Evolutionary conservation across 2,888 invertebrate genomes (phyloP).

Genomic region (Aelia acuminata): DNA sequence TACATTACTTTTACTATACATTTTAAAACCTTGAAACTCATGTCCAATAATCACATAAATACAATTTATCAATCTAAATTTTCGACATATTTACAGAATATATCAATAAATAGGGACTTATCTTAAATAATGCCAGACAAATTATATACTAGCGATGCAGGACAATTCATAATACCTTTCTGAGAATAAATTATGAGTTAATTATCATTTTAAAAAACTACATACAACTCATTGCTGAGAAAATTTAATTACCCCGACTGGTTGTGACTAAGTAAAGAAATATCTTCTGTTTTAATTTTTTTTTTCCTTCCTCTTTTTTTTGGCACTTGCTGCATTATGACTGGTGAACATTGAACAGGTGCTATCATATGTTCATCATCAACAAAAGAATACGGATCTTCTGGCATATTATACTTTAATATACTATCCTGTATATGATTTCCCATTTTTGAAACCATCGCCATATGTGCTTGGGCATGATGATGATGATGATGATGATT

Average conservation of each 20-base stretch:
- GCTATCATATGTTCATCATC: conserved; percentile 75
- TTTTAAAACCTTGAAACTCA: too few relatives aligned
- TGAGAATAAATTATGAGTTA: too few relatives aligned
- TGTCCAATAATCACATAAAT: too few relatives aligned
- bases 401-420: conserved; percentile 66
- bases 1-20: too few relatives aligned
- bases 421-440: conserved; percentile 62
- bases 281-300: conserved; percentile 75
- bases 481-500: conserved; percentile 66
- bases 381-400: conserved; percentile 88
- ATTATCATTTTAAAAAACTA: background rate
- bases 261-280: conserved; percentile 60
- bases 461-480: conserved; percentile 65
- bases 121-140: too few relatives aligned
- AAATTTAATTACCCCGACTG: conserved; percentile 46
- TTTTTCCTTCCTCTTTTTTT: conserved; percentile 91
- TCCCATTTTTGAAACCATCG: conserved; percentile 60
- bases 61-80: too few relatives aligned
- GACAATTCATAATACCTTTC: too few relatives aligned
- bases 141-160: too few relatives aligned
- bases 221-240: background rate
- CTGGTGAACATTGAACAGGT: conserved; percentile 67
- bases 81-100: too few relatives aligned
- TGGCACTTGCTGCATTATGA: conserved; percentile 66
- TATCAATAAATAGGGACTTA: too few relatives aligned